Evolutionary conservation across 35 echinoderm and acorn worm genomes (phyloP), one percentile per base, ranked within the genome.

Genomic region (Holothuria glaberrima): DNA sequence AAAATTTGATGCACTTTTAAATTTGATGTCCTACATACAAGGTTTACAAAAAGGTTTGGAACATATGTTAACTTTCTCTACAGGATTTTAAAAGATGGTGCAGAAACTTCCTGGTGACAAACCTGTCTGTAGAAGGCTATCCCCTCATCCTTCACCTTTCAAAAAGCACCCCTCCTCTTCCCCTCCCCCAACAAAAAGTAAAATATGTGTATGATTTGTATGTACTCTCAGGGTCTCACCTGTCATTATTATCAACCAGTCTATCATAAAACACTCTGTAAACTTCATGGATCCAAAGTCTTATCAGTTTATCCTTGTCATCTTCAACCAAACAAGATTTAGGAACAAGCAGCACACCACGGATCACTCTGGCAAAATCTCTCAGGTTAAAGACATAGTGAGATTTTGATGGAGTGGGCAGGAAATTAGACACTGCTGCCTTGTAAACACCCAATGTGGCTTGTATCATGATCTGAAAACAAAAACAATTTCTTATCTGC

Each of bases 311-410:
- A 25, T 97, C 95, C 87, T 98, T 98, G 83, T 98, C 96, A 77
- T 94, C 93, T 24, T 98, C 96, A 30, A 88, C 71, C 24, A 98
- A 88, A 52, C 86, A 59, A 0, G 93, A 84, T 30, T 90, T 86
- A 4, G 96, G 96, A 13, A 94, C 88, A 13, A 98, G 79, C 24
- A 98, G 85, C 9, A 98, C 93, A 9, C 96, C 96, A 9, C 96
- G 96, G 59, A 98, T 98, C 30, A 98, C 96, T 48, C 96, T 90
- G 29, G 96, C 93, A 91, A 98, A 98, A 34, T 98, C 96, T 62
- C 96, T 92, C 88, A 98, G 78, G 96, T 98, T 98, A 91, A 98
- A 98, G 6, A 98, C 96, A 50, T 98, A 98, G 89, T 98, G 96
- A 76, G 96, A 98, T 71, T 98, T 98, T 38, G 97, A 95, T 22